These are phyloP conservation scores for Psilopsiagon aymara DNA, from an alignment of 2,113 vertebrate genomes.

Conservation along the genomic window DNA sequence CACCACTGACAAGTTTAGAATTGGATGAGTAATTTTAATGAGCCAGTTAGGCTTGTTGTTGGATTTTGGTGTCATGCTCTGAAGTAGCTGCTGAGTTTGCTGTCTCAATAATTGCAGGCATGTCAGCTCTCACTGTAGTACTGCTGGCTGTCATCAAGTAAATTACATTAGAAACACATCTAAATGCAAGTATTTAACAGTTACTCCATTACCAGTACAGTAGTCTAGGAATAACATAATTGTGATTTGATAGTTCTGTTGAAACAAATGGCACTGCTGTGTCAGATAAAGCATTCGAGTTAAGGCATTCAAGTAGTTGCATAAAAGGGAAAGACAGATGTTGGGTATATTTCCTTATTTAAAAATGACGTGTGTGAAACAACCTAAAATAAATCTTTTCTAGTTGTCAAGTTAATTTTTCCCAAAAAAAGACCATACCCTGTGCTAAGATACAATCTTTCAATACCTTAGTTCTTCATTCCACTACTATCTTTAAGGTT, in stretches of 20 bases:
- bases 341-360: neutral
- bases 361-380: neutral
- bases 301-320: neutral
- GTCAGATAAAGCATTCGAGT: neutral
- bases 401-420: neutral
- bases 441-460: neutral
- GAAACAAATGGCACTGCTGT: neutral
- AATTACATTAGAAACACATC: constrained; percentile 1
- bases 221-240: neutral
- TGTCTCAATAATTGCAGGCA: constrained; percentile 21
- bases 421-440: neutral
- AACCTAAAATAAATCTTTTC: neutral
- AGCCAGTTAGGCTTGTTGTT: neutral
- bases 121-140: constrained; percentile 4
- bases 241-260: neutral
- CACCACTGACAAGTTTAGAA: neutral
- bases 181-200: neutral
- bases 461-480: neutral
- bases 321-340: neutral
- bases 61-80: constrained; percentile 18
- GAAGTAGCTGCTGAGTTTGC: constrained; percentile 22
- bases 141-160: neutral
- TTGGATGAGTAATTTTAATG: neutral
- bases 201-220: neutral
- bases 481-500: neutral